A percentile compares a stretch with the other conserved stretches of the same genome.
Evolutionary conservation across 37 sponge, comb jelly and placozoan species (phyloP).

Genomic region (Beroe ovata): DNA sequence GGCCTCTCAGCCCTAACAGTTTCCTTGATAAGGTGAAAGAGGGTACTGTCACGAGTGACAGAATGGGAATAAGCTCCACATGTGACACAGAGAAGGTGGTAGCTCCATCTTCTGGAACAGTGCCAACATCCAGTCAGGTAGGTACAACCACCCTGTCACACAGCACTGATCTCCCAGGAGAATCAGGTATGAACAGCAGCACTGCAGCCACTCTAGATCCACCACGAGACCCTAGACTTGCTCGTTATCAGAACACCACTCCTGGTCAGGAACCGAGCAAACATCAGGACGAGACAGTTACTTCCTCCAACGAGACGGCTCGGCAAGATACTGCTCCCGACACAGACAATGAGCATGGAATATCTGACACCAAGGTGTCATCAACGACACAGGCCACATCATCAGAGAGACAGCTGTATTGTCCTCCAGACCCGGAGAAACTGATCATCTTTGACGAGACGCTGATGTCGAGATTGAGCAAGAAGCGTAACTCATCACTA

Average conservation of each 20-base stretch:
- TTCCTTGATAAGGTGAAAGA: neutral
- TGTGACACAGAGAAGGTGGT: neutral
- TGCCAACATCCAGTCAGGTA: neutral
- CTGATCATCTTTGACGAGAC: conserved; percentile 43
- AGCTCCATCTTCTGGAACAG: neutral
- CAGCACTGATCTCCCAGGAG: neutral
- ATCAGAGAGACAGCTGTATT: neutral
- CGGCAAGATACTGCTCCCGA: neutral
- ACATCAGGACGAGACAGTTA: conserved; percentile 27
- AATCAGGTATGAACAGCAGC: neutral
- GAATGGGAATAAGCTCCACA: neutral
- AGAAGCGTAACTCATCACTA: neutral
- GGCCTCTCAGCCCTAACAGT: neutral
- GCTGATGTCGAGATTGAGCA: conserved; percentile 5
- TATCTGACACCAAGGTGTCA: conserved; percentile 5
- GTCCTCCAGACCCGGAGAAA: conserved; percentile 31
- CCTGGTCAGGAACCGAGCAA: neutral
- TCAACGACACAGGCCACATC: neutral
- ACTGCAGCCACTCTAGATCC: neutral
- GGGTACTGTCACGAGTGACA: neutral
- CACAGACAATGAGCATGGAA: neutral
- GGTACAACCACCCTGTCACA: neutral
- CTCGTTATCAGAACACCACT: neutral
- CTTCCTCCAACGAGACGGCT: neutral
- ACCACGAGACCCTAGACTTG: conserved; percentile 7